phyloP scores from a whole-genome alignment of 2,888 invertebrate genomes.

The Aspidiotus destructor region DNA sequence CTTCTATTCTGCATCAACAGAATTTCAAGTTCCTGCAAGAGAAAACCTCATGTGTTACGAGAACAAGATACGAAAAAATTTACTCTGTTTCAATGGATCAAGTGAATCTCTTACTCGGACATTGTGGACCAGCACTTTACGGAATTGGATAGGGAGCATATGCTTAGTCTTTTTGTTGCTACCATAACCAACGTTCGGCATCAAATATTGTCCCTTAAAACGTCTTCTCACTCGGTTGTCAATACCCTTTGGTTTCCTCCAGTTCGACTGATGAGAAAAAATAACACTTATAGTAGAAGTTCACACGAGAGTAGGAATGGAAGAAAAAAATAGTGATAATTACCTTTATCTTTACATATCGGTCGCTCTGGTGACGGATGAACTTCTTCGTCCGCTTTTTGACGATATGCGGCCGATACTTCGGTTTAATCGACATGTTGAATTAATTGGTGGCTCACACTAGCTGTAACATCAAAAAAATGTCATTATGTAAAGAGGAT shows the following conservation, averaged over 20 bases:
- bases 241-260: slow-evolving; percentile 99
- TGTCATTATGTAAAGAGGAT: no score
- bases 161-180: slow-evolving; percentile 89
- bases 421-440: slow-evolving; percentile 75
- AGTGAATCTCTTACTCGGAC: slow-evolving; percentile 53
- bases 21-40: slow-evolving; percentile 78
- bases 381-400: slow-evolving; percentile 98
- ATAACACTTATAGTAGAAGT: not conserved
- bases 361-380: slow-evolving; percentile 95
- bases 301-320: not conserved
- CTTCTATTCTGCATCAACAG: slow-evolving; percentile 98
- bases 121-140: slow-evolving; percentile 87
- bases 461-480: no score
- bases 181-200: slow-evolving; percentile 99
- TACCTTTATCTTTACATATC: slow-evolving; percentile 91
- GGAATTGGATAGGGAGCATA: slow-evolving; percentile 95
- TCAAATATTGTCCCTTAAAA: slow-evolving; percentile 97
- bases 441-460: not conserved
- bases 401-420: slow-evolving; percentile 78
- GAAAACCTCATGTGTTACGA: slow-evolving; percentile 16
- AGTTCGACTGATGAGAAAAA: slow-evolving; percentile 62
- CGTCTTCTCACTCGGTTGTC: slow-evolving; percentile 98
- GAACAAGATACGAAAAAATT: slow-evolving; percentile 7
- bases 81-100: not conserved
- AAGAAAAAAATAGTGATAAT: slow-evolving; percentile 27